Conservation (phyloP, 2,113 vertebrate genomes). For the Zingel zingel region DNA sequence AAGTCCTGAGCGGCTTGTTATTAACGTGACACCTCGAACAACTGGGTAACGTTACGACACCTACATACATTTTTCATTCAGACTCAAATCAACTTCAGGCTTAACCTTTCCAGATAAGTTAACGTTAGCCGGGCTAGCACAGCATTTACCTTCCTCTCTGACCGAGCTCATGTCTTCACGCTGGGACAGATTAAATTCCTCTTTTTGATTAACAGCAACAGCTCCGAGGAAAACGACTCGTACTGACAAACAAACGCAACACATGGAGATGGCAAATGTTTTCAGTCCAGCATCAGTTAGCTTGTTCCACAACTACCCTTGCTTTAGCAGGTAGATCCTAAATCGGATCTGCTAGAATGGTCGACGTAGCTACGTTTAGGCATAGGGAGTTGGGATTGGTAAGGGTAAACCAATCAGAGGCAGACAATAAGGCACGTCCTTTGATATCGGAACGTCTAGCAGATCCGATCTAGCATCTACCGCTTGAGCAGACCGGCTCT, state of each 20-base stretch:
- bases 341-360: too few species aligned
- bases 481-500: not conserved
- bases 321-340: too few species aligned
- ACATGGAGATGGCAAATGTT: not conserved
- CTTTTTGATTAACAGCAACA: not conserved
- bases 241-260: not conserved
- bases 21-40: not conserved
- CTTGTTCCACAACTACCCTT: slow-evolving; percentile 37
- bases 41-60: too few species aligned
- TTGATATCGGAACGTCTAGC: too few species aligned
- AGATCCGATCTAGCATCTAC: too few species aligned
- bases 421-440: too few species aligned
- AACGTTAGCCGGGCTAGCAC: slow-evolving; percentile 51
- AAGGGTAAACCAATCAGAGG: too few species aligned
- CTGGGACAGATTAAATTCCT: not conserved
- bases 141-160: slow-evolving; percentile 67
- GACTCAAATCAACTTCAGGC: not conserved
- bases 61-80: slow-evolving; percentile 10
- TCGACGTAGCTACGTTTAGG: too few species aligned
- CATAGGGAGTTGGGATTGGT: too few species aligned
- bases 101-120: slow-evolving; percentile 22
- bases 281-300: not conserved
- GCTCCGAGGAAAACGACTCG: not conserved
- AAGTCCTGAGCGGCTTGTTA: accelerated
- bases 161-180: slow-evolving; percentile 64